Conservation (phyloP, 1,140 invertebrate species). For the Listronotus bonariensis region DNA sequence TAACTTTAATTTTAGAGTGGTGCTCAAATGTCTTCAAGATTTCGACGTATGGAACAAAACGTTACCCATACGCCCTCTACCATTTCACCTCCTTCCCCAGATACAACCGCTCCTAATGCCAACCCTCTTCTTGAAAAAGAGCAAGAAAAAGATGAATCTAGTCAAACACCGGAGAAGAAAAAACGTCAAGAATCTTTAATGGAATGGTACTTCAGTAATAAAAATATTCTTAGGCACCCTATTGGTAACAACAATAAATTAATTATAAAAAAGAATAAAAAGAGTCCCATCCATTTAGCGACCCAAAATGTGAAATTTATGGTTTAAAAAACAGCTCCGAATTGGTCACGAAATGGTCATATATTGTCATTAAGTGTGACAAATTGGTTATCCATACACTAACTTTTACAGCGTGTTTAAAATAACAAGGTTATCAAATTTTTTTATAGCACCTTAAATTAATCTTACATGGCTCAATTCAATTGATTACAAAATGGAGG, state of each 20-base stretch:
- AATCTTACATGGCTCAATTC: too few species aligned
- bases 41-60: slow-evolving; percentile 23
- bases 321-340: too few species aligned
- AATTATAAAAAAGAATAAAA: too few species aligned
- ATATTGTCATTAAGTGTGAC: too few species aligned
- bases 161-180: slow-evolving; percentile 3
- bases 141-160: slow-evolving; percentile 18
- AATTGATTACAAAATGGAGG: too few species aligned
- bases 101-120: slow-evolving; percentile 13
- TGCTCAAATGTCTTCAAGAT: slow-evolving; percentile 20
- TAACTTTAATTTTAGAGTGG: slow-evolving; percentile 2
- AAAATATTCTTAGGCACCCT: background rate
- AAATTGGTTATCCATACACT: too few species aligned
- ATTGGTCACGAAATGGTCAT: too few species aligned
- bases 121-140: slow-evolving; percentile 26
- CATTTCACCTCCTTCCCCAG: background rate
- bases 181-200: slow-evolving; percentile 41
- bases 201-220: slow-evolving; percentile 34
- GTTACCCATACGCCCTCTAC: background rate
- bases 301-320: too few species aligned
- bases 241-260: background rate
- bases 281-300: too few species aligned
- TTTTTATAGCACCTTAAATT: too few species aligned
- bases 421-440: too few species aligned
- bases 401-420: too few species aligned